Evolutionary conservation across 2,888 invertebrate genomes (phyloP).

Genomic region (Herminia tarsipennalis): DNA sequence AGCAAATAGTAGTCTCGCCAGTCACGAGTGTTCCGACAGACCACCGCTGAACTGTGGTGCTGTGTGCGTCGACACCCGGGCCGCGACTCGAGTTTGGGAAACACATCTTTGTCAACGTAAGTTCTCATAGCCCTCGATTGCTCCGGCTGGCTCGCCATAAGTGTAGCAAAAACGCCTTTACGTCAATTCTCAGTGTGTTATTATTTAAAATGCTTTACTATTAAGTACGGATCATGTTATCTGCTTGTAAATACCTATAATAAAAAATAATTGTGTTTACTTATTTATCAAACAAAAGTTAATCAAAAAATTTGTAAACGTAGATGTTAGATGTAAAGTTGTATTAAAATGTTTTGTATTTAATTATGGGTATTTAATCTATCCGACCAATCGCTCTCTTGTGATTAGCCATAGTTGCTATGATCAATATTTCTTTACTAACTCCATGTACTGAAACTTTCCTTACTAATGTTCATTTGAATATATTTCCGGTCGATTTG

Average conservation of each 20-base stretch:
- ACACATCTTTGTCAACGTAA: conserved; percentile 21
- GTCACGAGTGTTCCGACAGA: conserved; percentile 80
- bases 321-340: conserved; percentile 84
- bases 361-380: conserved; percentile 82
- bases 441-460: conserved; percentile 62
- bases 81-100: conserved; percentile 31
- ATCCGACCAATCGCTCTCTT: conserved; percentile 83
- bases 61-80: conserved; percentile 32
- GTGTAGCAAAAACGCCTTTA: conserved; percentile 81
- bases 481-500: conserved; percentile 59
- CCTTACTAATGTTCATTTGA: conserved; percentile 61
- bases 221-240: conserved; percentile 81
- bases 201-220: conserved; percentile 84
- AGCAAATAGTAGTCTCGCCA: conserved; percentile 79
- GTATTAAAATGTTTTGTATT: conserved; percentile 84
- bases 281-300: conserved; percentile 82
- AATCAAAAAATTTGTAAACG: conserved; percentile 80
- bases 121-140: conserved; percentile 51
- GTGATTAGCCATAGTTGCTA: conserved; percentile 74
- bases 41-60: conserved; percentile 73
- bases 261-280: conserved; percentile 77
- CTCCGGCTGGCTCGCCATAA: conserved; percentile 77
- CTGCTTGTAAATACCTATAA: conserved; percentile 85
- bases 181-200: conserved; percentile 86
- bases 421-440: conserved; percentile 68